Conservation (phyloP, 1,140 invertebrate genomes). For the Spodoptera frugiperda region DNA sequence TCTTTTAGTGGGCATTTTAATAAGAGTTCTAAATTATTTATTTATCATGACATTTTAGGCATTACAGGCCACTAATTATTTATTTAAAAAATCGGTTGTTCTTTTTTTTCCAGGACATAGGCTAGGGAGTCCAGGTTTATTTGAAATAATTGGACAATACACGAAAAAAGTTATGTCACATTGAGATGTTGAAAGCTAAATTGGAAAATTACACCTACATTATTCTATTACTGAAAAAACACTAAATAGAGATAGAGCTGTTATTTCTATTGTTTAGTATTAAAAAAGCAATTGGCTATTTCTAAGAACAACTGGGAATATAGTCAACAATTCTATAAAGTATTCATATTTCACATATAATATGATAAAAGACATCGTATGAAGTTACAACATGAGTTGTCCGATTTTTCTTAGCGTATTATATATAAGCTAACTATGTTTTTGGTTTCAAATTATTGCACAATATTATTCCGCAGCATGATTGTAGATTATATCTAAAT, state of each 20-base stretch:
- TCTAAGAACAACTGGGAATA: no score
- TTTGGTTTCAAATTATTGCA: conserved; percentile 17
- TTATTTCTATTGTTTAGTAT: neutral
- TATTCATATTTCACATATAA: conserved; percentile 10
- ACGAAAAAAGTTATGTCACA: no score
- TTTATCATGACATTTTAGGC: no score
- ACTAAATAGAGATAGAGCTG: neutral
- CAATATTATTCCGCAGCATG: neutral
- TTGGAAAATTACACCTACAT: no score
- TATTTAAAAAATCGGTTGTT: no score
- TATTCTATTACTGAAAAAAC: no score
- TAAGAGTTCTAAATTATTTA: no score
- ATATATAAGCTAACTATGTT: neutral
- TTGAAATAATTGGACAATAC: neutral
- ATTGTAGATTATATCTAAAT: no score
- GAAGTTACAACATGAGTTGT: neutral
- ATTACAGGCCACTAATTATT: no score
- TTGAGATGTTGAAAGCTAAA: no score
- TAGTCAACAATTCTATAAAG: neutral
- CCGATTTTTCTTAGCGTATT: neutral
- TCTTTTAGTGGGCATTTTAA: no score
- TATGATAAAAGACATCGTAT: conserved; percentile 5
- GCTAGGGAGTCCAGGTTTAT: neutral
- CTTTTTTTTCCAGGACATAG: neutral
- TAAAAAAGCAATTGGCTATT: no score